Evolutionary conservation across 2,113 vertebrate species (phyloP), one percentile per base, ranked within the genome.

Genomic region (Junco hyemalis): DNA sequence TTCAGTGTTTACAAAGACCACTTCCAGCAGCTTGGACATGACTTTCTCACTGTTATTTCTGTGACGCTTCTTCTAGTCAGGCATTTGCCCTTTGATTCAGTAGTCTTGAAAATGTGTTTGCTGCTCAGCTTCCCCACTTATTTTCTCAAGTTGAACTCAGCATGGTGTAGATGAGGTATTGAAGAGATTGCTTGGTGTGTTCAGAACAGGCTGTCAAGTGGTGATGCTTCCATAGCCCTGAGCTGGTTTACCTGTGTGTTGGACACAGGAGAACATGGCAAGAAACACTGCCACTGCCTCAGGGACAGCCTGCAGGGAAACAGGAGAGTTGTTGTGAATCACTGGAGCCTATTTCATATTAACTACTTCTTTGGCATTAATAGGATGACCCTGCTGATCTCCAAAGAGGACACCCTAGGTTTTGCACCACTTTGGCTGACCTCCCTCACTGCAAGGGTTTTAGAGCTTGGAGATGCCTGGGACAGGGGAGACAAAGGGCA

Each of bases 1-100:
- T 56, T 60, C 69, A 86, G 29, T 76, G 82, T 94, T 96, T 93
- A 65, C 80, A 78, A 72, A 96, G 56, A 31, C 57, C 61, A 85
- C 29, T 57, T 86, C 69, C 63, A 71, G 71, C 50, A 48, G 70
- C 23, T 91, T 57, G 81, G 63, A 35, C 26, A 4, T 35, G 40
- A 66, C 40, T 95, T 83, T 60, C 54, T 26, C 64, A 81, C 38
- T 65, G 29, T 35, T 35, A 54, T 26, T 88, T 80, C 72, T 81
- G 50, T 56, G 72, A 91, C 2, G 11, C 31, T 82, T 47, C 33
- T 59, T 35, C 57, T 15, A 86, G 14, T 38, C 5, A 17, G 80
- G 61, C 18, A 20, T 80, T 96, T 90, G 44, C 69, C 57, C 56
- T 83, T 84, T 74, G 7, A 26, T 92, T 93, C 74, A 85, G 71